phyloP scores from a whole-genome alignment of 2,113 vertebrate genomes.

The Heterotis niloticus region DNA sequence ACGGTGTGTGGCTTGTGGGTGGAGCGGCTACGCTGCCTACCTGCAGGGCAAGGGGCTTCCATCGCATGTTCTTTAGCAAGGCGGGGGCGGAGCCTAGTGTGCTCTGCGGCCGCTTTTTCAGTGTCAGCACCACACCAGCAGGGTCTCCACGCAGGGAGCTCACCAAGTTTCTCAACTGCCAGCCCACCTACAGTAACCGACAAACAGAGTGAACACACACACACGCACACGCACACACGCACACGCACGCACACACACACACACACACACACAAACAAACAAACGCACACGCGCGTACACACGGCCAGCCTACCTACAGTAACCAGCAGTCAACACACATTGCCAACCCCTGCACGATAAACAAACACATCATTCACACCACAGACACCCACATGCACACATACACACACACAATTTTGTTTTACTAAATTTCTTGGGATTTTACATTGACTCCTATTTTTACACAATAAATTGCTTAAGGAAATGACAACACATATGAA shows the following conservation, averaged over 20 bases:
- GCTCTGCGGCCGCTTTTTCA: conserved; percentile 99
- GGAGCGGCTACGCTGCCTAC: conserved; percentile 79
- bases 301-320: not conserved
- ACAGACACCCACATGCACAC: not conserved
- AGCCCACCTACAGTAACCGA: conserved; percentile 52
- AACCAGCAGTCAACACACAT: conserved; percentile 1
- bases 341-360: not conserved
- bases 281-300: conserved; percentile 17
- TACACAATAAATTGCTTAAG: not conserved
- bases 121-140: conserved; percentile 97
- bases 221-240: conserved; percentile 22
- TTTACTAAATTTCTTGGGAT: too few species aligned
- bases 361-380: not conserved
- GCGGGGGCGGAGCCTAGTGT: conserved; percentile 98
- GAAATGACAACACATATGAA: not conserved
- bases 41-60: conserved; percentile 99
- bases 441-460: too few species aligned
- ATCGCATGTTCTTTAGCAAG: conserved; percentile 99
- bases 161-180: conserved; percentile 99
- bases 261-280: not conserved
- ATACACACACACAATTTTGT: not conserved
- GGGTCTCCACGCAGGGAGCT: conserved; percentile 96
- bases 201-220: conserved; percentile 46
- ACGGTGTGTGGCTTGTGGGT: not conserved
- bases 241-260: conserved; percentile 15